phyloP scores from a whole-genome alignment of 2,113 vertebrate genomes.

The Stomatorhinus ivindoensis region DNA sequence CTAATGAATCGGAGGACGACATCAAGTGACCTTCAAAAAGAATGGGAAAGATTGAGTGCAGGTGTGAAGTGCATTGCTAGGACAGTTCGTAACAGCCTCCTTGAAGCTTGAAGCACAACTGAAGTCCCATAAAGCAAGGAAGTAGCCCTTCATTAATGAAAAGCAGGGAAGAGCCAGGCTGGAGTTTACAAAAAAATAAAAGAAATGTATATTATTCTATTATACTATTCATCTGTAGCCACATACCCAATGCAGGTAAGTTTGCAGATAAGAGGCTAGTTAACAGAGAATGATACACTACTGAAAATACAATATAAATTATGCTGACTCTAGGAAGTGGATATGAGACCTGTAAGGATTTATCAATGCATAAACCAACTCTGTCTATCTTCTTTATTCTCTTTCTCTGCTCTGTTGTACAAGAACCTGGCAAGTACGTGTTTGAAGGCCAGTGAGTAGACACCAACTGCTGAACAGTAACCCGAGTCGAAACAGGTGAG shows the following conservation, averaged over 20 bases:
- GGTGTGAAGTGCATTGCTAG: too few relatives aligned
- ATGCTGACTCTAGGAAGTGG: neutral
- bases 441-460: constrained; percentile 85
- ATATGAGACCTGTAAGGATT: neutral
- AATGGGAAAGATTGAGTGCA: too few relatives aligned
- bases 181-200: too few relatives aligned
- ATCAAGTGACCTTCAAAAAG: too few relatives aligned
- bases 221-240: neutral
- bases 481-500: constrained; percentile 60
- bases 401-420: neutral
- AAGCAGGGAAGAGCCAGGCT: too few relatives aligned
- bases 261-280: neutral
- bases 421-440: constrained; percentile 73
- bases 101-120: too few relatives aligned
- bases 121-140: too few relatives aligned
- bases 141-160: too few relatives aligned
- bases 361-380: neutral
- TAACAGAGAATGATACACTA: neutral
- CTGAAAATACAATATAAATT: neutral
- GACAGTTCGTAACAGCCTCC: too few relatives aligned
- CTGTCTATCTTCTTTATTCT: neutral
- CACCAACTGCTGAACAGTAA: constrained; percentile 84
- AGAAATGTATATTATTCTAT: too few relatives aligned
- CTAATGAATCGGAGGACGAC: too few relatives aligned
- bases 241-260: neutral